Evolutionary conservation across 1,140 invertebrate genomes (phyloP), one percentile per base, ranked within the genome.

Genomic region (Leptopilina boulardi): DNA sequence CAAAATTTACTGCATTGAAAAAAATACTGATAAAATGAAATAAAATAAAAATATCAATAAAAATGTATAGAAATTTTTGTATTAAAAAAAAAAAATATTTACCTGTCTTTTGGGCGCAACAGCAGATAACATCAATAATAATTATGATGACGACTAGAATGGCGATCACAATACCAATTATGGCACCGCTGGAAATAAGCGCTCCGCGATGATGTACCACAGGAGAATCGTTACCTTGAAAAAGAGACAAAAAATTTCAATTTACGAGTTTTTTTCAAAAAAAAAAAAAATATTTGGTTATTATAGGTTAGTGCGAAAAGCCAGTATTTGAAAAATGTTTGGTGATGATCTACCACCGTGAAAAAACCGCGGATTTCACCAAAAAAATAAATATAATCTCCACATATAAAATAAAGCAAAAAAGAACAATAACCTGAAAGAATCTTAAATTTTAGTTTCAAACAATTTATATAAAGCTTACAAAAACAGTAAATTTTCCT

Each of bases 151-250:
- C 85, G 42, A 97, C 89, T 11, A 97, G 92, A 59, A 94, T 93
- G 51, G 93, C 94, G 59, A 97, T 91, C 9, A 96, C 95, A 73
- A 97, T 94, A 78, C 94, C 95, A 80, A 97, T 94, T 80, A 97
- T 95, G 47, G 95, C 92, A 23, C 93, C 93, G 84, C 94, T 96
- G 70, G 95, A 95, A 70, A 96, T 92, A 11, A 93, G 87, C 76
- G 94, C 92, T 56, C 92, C 90, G 70, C 93, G 91, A 54, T 92
- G 91, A 75, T 91, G 85, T 77, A 91, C 88, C 54, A 93, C 91
- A 38, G 92, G 91, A 74, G 93, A 91, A 87, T 92, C 92, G 77
- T 91, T 88, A 91, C 93, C 93, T 94, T 90, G 74, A 89, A 87
- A 86, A 84, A 81, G 79, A 85, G 84, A 80, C 70, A 83, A 82